Evolutionary conservation across 2,888 invertebrate genomes (phyloP), one percentile per base, ranked within the genome.

Genomic region (Aspidiotus destructor): DNA sequence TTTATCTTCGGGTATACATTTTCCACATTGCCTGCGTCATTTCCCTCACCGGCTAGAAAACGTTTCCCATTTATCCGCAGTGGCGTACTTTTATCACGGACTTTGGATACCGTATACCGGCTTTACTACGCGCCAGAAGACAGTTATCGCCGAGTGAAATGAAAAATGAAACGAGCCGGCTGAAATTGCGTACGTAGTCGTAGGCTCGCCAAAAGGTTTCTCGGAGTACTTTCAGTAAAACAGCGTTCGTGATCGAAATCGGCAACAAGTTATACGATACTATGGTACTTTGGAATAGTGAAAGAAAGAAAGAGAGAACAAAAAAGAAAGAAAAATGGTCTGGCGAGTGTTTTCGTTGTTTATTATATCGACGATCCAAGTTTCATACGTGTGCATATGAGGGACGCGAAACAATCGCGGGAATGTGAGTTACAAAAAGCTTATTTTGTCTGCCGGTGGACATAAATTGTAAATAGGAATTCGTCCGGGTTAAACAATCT

Each of bases 221-320:
- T n/a, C 10, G 11, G 6, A 48, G n/a, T 48, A n/a, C n/a, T n/a
- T 48, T 48, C n/a, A 28, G 28, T 28, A 28, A 28, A 28, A 28
- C 28, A 28, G 28, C 28, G 28, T 28, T 28, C 28, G n/a, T 48
- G 48, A 48, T 48, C n/a, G 10, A 48, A 48, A 48, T 48, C 48
- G 48, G 48, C 28, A 28, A 28, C 28, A 28, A 28, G 28, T 28
- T 28, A 28, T 28, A 28, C 28, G 28, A 28, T 28, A 28, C 28
- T 28, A n/a, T n/a, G 28, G 28, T 28, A 28, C 28, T 28, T 28
- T 28, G 5, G 5, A 28, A 5, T 28, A 28, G 28, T 28, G 28
- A 48, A n/a, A 48, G 48, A 48, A n/a, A n/a, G 48, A 48, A 48
- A 48, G n/a, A 48, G 48, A 48, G 48, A 48, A 28, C 28, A 28